Percentiles rank a stretch among this genome's conserved stretches.
Conservation (phyloP, 1,140 invertebrate genomes). For the Dendroctonus valens region DNA sequence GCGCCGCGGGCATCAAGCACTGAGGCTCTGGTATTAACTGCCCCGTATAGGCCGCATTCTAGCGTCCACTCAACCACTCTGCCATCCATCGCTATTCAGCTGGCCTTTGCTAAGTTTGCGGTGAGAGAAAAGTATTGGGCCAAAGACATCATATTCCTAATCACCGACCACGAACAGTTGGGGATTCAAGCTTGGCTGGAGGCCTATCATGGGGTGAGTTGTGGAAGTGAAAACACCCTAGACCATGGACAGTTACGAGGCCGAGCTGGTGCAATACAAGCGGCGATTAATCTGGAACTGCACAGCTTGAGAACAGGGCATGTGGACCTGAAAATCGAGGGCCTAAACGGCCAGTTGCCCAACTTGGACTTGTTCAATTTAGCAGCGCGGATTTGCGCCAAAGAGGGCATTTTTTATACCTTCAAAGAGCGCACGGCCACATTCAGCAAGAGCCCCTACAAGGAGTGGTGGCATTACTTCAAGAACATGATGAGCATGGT, state of each 20-base stretch:
- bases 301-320: conserved; percentile 70
- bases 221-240: conserved; percentile 60
- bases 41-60: conserved; percentile 75
- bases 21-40: conserved; percentile 85
- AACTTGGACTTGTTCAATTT: conserved; percentile 97
- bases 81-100: conserved; percentile 83
- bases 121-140: conserved; percentile 92
- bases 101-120: conserved; percentile 89
- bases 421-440: conserved; percentile 60
- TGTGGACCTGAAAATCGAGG: conserved; percentile 82
- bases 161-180: conserved; percentile 93
- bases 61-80: conserved; percentile 72
- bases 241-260: conserved; percentile 70
- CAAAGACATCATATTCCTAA: conserved; percentile 94
- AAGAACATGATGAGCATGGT: conserved; percentile 79
- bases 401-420: conserved; percentile 75
- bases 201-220: conserved; percentile 82
- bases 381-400: conserved; percentile 80
- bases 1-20: conserved; percentile 85
- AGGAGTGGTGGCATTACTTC: conserved; percentile 64
- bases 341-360: conserved; percentile 93
- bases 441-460: conserved; percentile 52
- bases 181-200: conserved; percentile 96
- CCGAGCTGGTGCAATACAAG: conserved; percentile 86
- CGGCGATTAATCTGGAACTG: conserved; percentile 91